These are phyloP conservation scores for Phainopepla nitens DNA, from an alignment of 2,113 vertebrate genomes.

Conservation along the genomic window DNA sequence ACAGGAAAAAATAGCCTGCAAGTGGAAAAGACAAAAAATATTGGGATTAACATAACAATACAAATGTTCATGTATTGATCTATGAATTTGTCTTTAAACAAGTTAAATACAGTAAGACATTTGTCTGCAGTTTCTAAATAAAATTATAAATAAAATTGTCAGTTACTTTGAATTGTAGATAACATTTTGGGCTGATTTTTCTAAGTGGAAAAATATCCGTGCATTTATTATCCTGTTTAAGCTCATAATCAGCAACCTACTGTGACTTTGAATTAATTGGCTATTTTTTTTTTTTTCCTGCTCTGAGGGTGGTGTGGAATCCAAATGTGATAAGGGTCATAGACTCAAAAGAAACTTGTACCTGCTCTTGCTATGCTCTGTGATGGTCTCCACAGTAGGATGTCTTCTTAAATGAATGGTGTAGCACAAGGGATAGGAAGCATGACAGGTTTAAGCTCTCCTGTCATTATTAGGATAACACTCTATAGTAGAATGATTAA, in stretches of 20 bases:
- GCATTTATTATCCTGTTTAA: background rate
- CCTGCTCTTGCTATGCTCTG: background rate
- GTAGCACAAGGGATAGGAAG: background rate
- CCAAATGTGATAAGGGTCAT: background rate
- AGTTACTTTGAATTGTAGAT: background rate
- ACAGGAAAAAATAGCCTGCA: background rate
- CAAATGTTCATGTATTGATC: background rate
- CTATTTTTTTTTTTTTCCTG: background rate
- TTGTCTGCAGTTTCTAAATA: background rate
- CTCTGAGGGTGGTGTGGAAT: background rate
- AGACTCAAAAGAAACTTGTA: background rate
- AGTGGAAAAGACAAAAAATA: background rate
- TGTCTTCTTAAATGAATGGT: background rate
- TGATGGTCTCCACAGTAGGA: background rate
- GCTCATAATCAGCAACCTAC: background rate
- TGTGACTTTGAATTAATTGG: background rate
- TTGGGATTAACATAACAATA: background rate
- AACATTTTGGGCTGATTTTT: background rate
- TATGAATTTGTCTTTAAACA: conserved; percentile 9
- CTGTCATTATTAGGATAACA: background rate
- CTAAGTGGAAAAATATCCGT: background rate
- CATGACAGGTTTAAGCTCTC: background rate
- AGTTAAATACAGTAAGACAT: background rate
- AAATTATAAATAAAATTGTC: background rate
- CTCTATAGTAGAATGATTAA: background rate